These are phyloP conservation scores for Ctenicera cuprea DNA, from an alignment of 2,888 invertebrate genomes.

Conservation along the genomic window DNA sequence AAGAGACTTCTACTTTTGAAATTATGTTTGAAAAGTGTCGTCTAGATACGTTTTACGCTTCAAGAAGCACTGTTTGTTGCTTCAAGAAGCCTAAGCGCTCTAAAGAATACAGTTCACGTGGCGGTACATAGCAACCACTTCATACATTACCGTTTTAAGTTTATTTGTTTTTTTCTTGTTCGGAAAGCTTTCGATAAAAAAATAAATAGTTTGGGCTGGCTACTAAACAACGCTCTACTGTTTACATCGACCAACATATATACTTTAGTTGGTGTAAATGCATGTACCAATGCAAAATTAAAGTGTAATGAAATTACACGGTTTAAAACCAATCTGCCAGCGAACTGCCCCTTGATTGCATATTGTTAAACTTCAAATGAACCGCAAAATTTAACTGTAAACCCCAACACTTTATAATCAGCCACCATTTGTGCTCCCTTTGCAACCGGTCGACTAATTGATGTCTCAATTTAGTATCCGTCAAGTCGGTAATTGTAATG, in stretches of 20 bases:
- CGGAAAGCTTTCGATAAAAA: too few relatives aligned
- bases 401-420: conserved; percentile 62
- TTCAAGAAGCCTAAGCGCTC: too few relatives aligned
- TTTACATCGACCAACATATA: not conserved
- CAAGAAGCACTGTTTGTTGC: too few relatives aligned
- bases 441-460: conserved; percentile 58
- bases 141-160: too few relatives aligned
- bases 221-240: not conserved
- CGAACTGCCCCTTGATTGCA: conserved; percentile 61
- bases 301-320: conserved; percentile 59
- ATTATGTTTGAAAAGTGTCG: too few relatives aligned
- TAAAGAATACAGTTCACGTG: too few relatives aligned
- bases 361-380: conserved; percentile 63
- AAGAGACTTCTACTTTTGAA: too few relatives aligned
- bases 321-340: conserved; percentile 58
- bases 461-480: conserved; percentile 63
- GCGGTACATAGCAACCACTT: too few relatives aligned
- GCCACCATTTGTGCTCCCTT: conserved; percentile 60
- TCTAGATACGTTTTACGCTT: too few relatives aligned
- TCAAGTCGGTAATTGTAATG: conserved; percentile 63
- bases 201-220: too few relatives aligned
- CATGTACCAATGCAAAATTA: conserved; percentile 45
- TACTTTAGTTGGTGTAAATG: conserved; percentile 23
- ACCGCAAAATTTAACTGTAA: conserved; percentile 62
- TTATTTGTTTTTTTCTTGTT: too few relatives aligned